Base-by-base conservation (phyloP, 2,797 vertebrate species). In the Borostomias antarcticus region DNA sequence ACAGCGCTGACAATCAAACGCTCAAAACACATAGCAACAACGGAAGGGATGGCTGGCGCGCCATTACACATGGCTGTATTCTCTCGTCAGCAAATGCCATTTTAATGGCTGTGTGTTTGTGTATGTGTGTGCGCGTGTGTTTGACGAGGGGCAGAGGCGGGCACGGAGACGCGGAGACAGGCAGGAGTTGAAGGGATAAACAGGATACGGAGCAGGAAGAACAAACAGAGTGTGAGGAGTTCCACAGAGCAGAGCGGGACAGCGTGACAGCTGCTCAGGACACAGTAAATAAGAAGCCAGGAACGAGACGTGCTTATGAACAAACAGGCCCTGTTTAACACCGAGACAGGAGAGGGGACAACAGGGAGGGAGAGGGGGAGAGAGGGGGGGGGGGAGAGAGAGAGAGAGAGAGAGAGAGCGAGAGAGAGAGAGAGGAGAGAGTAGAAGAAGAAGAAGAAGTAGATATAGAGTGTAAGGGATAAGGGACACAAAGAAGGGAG, bases 241-340 rank as follows among this genome's bases (percentile, higher is more conserved):
- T 86, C 87, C 87, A 89, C 85, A 86, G 86, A 87, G 82, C 35
- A 1, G 35, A 37, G 35, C 35, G 6, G 0, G 15, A 3, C 85
- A 91, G 86, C 82, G 89, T 77, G 85, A 86, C 83, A 91, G 90
- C 82, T 93, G 85, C 80, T 85, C 68, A 7, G 90, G 88, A 86
- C 85, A 85, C 57, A 83, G 88, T 86, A 94, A 94, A 94, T 85
- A 91, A 83, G 86, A 82, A 88, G 85, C 89, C 90, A 82, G 85
- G 86, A 87, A 91, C 69, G 77, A 92, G 90, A 92, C 88, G 88
- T 87, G 88, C 90, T 93, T 93, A 89, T 86, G 88, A 92, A 92
- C 90, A 95, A 94, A 94, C 87, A 94, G 86, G 72, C 82, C 86
- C 89, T 89, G 89, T 81, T 82, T 86, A 89, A 87, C 72, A 90